Evolutionary conservation across 2,888 invertebrate genomes (phyloP), one percentile per base, ranked within the genome.

Genomic region (Tineola bisselliella): DNA sequence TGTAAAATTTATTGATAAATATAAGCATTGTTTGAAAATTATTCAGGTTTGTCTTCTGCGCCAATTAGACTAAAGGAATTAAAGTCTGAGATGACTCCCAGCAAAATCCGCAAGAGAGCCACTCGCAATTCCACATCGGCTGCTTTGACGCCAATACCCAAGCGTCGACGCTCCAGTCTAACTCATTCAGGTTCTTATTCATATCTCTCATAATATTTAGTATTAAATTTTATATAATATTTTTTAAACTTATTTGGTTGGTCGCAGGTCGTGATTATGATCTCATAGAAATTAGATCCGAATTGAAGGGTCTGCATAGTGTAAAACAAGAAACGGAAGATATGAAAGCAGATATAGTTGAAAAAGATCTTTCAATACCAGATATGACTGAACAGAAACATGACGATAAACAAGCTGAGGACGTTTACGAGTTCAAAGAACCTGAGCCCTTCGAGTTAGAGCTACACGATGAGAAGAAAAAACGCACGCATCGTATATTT

Each of bases 401-500:
- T 61, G 63, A 61, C 33, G 66, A 66, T 11, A 87, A 87, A 66
- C 82, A 84, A 69, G 69, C 86, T 0, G 88, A 88, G 67, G 95
- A 95, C 72, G 91, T 95, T 63, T 95, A 95, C 71, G 95, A 95
- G 76, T 95, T 95, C 72, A 95, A 95, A 75, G 95, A 95, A 76
- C 94, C 94, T 0, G 95, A 95, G 75, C 94, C 95, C 0, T 95
- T 95, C 71, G 94, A 95, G 74, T 90, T 94, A 66, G 94, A 95
- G 77, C 89, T 92, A 8, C 89, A 93, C 61, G 82, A 88, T 67
- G 84, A 88, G 66, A 88, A 87, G 67, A 88, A 87, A 68, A 88
- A 86, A 66, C 77, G 87, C 57, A 79, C 82, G 25, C 84, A 87
- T 70, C 77, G 88, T 48, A 83, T 88, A 62, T 88, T 88, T 63